A percentile compares a stretch with the other conserved stretches of the same genome.
phyloP scores from a whole-genome alignment of 1,140 invertebrate genomes.

The Paramacrobiotus metropolitanus region DNA sequence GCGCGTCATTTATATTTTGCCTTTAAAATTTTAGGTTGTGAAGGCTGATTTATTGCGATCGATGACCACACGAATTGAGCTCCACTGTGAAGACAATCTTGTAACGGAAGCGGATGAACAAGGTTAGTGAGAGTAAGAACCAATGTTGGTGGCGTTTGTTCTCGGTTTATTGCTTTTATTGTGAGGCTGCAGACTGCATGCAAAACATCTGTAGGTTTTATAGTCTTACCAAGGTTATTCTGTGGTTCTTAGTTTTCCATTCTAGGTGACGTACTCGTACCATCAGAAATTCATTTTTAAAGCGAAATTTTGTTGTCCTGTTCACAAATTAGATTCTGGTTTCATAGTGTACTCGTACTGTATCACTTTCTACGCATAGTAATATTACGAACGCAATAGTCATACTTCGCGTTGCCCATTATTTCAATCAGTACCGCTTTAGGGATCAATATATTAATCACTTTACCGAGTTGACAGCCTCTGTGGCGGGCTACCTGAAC shows the following conservation, averaged over 20 bases:
- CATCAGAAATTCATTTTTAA: too few relatives aligned
- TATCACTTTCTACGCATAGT: too few relatives aligned
- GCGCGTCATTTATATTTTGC: too few relatives aligned
- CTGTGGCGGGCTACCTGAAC: too few relatives aligned
- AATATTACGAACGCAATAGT: too few relatives aligned
- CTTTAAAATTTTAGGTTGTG: background rate
- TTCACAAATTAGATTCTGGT: too few relatives aligned
- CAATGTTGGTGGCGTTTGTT: background rate
- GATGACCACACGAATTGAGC: background rate
- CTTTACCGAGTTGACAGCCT: too few relatives aligned
- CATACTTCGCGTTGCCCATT: too few relatives aligned
- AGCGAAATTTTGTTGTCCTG: too few relatives aligned
- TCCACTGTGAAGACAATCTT: background rate
- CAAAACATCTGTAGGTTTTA: background rate
- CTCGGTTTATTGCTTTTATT: background rate
- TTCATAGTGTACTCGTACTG: too few relatives aligned
- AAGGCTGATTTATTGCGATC: background rate
- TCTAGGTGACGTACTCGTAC: background rate
- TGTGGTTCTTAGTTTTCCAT: background rate
- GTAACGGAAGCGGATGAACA: background rate
- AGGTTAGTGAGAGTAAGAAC: background rate
- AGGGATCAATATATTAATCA: too few relatives aligned
- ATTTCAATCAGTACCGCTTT: too few relatives aligned
- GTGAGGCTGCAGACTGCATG: background rate
- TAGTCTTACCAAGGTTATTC: background rate